These are phyloP conservation scores for Macaria notata DNA, from an alignment of 2,888 invertebrate genomes.

Conservation along the genomic window DNA sequence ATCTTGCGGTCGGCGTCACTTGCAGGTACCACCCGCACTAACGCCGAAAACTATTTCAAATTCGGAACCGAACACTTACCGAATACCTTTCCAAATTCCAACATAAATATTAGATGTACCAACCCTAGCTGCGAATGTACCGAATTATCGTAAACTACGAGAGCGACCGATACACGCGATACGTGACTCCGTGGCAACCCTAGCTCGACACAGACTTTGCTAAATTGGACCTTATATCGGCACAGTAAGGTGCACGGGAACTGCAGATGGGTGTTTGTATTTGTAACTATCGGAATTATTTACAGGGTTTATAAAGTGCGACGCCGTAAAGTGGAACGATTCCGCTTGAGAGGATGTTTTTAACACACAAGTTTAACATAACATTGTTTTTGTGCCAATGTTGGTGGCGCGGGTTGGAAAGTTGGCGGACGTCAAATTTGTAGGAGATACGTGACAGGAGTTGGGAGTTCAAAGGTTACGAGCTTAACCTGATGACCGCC, in stretches of 20 bases:
- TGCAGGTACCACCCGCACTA: conserved; percentile 8
- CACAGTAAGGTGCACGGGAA: conserved; percentile 15
- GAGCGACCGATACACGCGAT: conserved; percentile 40
- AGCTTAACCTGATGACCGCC: too few relatives aligned
- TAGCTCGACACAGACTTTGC: conserved; percentile 12
- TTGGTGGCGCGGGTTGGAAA: background rate
- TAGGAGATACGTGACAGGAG: background rate
- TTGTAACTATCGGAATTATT: conserved; percentile 39
- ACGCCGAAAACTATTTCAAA: conserved; percentile 29
- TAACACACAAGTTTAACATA: conserved; percentile 24
- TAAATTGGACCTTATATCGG: conserved; percentile 27
- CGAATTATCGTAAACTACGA: conserved; percentile 46
- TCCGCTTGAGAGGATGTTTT: conserved; percentile 34
- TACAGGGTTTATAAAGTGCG: conserved; percentile 40
- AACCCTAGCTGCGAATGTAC: conserved; percentile 39
- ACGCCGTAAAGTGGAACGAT: conserved; percentile 33
- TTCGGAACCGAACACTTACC: conserved; percentile 34
- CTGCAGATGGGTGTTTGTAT: conserved; percentile 9
- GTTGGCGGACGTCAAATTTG: conserved; percentile 5
- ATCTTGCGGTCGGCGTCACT: conserved; percentile 13
- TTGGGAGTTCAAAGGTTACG: background rate
- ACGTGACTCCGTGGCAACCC: conserved; percentile 37
- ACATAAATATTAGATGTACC: conserved; percentile 38
- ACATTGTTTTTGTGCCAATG: conserved; percentile 6
- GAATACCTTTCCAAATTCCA: conserved; percentile 34